These are phyloP conservation scores for Acanthosepion pharaonis DNA, from an alignment of 2,888 invertebrate genomes.

Conservation along the genomic window DNA sequence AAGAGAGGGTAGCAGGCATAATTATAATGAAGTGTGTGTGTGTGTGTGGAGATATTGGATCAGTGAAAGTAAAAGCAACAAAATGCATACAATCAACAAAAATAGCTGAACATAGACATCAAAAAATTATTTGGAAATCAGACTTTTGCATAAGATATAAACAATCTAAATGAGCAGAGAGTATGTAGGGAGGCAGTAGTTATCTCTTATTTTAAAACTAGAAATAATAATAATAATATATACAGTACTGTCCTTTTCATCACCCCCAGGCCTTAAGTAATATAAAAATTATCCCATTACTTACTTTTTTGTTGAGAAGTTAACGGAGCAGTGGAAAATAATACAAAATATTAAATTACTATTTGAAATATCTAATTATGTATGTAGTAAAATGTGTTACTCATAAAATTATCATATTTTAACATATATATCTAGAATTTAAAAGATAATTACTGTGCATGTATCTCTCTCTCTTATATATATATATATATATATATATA, in stretches of 20 bases:
- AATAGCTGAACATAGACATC: not conserved
- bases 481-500: not conserved
- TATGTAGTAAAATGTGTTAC: too few relatives aligned
- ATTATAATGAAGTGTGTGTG: not conserved
- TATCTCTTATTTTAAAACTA: not conserved
- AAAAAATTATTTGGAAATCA: not conserved
- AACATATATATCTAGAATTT: too few relatives aligned
- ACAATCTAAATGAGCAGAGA: not conserved
- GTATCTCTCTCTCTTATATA: not conserved
- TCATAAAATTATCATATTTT: too few relatives aligned
- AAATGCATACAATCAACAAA: not conserved
- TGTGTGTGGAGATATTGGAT: not conserved
- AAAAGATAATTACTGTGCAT: too few relatives aligned
- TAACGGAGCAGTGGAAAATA: too few relatives aligned
- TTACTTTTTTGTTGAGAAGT: too few relatives aligned
- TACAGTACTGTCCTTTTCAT: not conserved
- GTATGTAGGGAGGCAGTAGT: not conserved
- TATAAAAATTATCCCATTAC: too few relatives aligned
- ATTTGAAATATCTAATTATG: too few relatives aligned
- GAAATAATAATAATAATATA: not conserved
- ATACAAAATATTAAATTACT: too few relatives aligned
- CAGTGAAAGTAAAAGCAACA: not conserved
- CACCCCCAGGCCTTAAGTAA: too few relatives aligned
- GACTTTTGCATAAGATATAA: not conserved
- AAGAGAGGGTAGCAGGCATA: not conserved